These are phyloP conservation scores for Volucella bombylans DNA, from an alignment of 2,888 invertebrate species.

Conservation along the genomic window DNA sequence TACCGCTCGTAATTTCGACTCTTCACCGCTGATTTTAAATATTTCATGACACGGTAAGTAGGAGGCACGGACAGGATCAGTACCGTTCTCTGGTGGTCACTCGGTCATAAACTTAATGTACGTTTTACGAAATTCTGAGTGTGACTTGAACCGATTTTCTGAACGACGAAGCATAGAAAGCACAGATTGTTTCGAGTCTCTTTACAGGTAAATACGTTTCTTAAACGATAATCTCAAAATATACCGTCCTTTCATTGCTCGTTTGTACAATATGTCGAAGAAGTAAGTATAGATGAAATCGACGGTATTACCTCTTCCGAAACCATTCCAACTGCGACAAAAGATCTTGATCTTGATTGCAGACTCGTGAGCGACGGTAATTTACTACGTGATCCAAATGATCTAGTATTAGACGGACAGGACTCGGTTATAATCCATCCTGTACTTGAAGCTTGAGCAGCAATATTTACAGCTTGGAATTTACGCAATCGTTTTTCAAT, in stretches of 20 bases:
- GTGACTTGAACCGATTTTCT: no score
- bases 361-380: neutral
- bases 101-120: no score
- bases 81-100: no score
- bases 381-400: neutral
- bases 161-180: neutral
- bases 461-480: neutral
- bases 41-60: no score
- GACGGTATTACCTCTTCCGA: neutral
- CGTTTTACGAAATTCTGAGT: no score
- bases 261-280: no score
- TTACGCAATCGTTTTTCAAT: no score
- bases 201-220: neutral
- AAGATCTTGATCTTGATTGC: constrained; percentile 5
- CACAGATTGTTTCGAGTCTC: constrained; percentile 1
- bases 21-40: no score
- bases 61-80: no score
- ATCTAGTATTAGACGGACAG: neutral
- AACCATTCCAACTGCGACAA: neutral
- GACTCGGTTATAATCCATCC: constrained; percentile 1
- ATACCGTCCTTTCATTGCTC: no score
- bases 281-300: neutral
- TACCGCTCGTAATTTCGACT: constrained; percentile 18
- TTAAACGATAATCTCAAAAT: constrained; percentile 7
- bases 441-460: neutral